phyloP scores from a whole-genome alignment of 64 coral and sea anemone genomes.

The Montipora efflorescens region DNA sequence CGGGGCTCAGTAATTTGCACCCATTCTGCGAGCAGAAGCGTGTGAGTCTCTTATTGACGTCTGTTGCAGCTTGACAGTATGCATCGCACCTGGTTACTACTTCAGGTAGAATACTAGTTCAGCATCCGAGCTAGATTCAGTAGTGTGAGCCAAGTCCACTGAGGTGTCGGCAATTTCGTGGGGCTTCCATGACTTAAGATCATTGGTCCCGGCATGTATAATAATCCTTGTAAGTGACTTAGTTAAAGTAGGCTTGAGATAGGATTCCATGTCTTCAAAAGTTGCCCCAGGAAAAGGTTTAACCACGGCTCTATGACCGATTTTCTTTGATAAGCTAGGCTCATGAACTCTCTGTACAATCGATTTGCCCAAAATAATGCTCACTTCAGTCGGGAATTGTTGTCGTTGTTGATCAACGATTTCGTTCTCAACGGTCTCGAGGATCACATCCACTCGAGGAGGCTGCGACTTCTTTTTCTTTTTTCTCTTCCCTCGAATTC shows the following conservation, averaged over 20 bases:
- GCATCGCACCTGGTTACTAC: too few species aligned
- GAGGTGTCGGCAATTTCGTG: not conserved
- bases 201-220: too few species aligned
- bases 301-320: too few species aligned
- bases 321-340: not conserved
- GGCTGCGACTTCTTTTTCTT: constrained; percentile 8
- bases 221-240: too few species aligned
- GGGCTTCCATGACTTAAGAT: not conserved
- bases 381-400: not conserved
- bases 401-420: not conserved
- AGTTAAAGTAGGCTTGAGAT: too few species aligned
- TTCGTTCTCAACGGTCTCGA: not conserved
- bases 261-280: too few species aligned
- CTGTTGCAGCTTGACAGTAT: too few species aligned
- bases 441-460: not conserved
- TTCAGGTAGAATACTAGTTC: too few species aligned
- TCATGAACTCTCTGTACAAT: constrained; percentile 2
- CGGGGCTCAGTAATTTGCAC: too few species aligned
- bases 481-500: not conserved
- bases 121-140: not conserved
- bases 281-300: too few species aligned
- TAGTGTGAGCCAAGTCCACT: not conserved
- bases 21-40: too few species aligned
- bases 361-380: constrained; percentile 1
- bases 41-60: too few species aligned